Base-by-base conservation (phyloP, 2,113 vertebrate species). In the Cynoglossus semilaevis region DNA sequence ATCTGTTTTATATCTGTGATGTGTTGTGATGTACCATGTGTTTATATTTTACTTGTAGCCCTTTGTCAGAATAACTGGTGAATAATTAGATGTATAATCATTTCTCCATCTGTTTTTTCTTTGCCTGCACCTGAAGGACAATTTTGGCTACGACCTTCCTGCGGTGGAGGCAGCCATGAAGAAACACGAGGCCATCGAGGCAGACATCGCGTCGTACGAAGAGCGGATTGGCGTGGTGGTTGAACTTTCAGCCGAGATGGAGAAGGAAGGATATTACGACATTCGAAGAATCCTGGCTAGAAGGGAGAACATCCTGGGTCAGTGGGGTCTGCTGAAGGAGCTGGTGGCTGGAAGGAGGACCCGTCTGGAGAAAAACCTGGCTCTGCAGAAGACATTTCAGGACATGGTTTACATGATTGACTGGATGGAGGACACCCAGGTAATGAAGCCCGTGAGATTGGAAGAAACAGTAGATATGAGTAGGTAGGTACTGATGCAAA, bases 321-420 rank as follows among this genome's bases (percentile, higher is more conserved):
- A 97, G 83, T 98, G 96, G 96, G 88, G 84, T 14, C 90, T 98
- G 9, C 83, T 98, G 64, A 94, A 93, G 0, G 91, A 95, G 79
- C 88, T 97, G 71, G 88, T 98, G 4, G 73, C 86, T 0, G 93
- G 92, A 16, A 90, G 96, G 5, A 89, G 93, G 1, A 74, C 81
- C 0, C 92, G 96, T 9, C 91, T 98, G 0, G 93, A 98, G 87
- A 94, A 96, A 90, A 96, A 96, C 73, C 67, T 98, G 71, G 91
- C 93, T 0, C 85, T 98, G 42, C 96, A 98, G 89, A 97, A 92
- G 68, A 92, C 95, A 72, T 98, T 98, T 75, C 96, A 98, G 82
- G 96, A 98, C 74, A 98, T 98, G 96, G 96, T 97, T 62, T 95
- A 97, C 86, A 98, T 98, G 96, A 97, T 98, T 0, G 94, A 96